Conservation (phyloP, 2,797 vertebrate species). For the Propithecus perrieri region DNA sequence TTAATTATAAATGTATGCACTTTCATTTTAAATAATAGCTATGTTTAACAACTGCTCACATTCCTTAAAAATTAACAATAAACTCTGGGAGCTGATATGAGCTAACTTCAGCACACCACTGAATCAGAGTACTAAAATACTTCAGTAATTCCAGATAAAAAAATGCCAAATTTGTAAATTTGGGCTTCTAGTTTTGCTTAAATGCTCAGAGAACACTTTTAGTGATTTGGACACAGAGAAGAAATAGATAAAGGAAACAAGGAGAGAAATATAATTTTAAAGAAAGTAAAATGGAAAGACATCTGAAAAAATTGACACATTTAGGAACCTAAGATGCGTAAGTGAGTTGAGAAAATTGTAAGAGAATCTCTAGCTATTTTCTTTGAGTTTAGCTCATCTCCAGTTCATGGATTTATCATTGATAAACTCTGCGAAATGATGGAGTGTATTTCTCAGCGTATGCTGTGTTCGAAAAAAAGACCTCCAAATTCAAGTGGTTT, state of each 20-base stretch:
- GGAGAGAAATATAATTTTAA: neutral
- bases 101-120: neutral
- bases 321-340: neutral
- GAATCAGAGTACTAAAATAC: neutral
- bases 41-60: neutral
- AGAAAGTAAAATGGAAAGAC: neutral
- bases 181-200: neutral
- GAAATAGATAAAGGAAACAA: neutral
- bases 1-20: neutral
- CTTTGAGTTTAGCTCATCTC: neutral
- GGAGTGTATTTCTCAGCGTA: neutral
- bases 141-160: neutral
- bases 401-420: neutral
- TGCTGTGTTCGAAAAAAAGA: neutral
- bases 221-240: neutral
- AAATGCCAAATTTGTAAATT: neutral
- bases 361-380: neutral
- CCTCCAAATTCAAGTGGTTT: neutral
- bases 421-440: neutral
- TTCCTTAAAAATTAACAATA: neutral
- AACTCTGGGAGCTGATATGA: neutral
- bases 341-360: neutral
- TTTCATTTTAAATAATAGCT: slow-evolving; percentile 22
- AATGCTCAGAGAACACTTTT: neutral
- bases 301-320: neutral